Base-by-base conservation (phyloP, 2,113 vertebrate species). In the Chionodraco myersi region DNA sequence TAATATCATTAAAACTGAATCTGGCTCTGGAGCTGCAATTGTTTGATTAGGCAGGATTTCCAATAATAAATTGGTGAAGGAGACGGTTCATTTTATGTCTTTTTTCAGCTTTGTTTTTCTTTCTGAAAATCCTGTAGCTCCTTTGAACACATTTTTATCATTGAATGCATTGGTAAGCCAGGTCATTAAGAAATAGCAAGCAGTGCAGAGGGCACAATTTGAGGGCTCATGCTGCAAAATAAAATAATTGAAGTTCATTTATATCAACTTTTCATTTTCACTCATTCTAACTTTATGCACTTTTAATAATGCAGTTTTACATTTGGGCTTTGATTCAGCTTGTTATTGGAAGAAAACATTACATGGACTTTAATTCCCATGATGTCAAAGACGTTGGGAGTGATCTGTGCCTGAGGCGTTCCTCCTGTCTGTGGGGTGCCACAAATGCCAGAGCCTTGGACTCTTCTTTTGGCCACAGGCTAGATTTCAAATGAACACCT, bases 131-230 rank as follows among this genome's bases (percentile, higher is more conserved):
- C 68, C 66, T 72, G 62, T 67, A 3, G 78, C 44, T 72, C 26
- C 58, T 90, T 91, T 93, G 83, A 89, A 83, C 30, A 62, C 13
- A 67, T 85, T 72, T 79, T 61, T 57, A 41, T 72, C 76, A 80
- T 53, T 89, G 77, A 85, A 82, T 67, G 75, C 79, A 65, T 81
- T 80, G 26, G 87, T 53, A 51, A 79, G 79, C 52, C 62, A 73
- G 83, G 77, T 90, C 90, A 90, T 93, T 91, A 92, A 86, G 86
- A 88, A 86, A 71, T 79, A 65, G 72, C 88, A 91, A 88, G 80
- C 86, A 65, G 85, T 68, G 89, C 82, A 56, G 71, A 73, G 71
- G 87, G 63, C 74, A 48, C 71, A 72, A 47, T 69, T 49, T 48
- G 63, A 69, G 59, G 30, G 53, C 9, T 63, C 60, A 76, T 54